Base-by-base conservation (phyloP, 2,888 invertebrate species). In the Hemaris fuciformis region DNA sequence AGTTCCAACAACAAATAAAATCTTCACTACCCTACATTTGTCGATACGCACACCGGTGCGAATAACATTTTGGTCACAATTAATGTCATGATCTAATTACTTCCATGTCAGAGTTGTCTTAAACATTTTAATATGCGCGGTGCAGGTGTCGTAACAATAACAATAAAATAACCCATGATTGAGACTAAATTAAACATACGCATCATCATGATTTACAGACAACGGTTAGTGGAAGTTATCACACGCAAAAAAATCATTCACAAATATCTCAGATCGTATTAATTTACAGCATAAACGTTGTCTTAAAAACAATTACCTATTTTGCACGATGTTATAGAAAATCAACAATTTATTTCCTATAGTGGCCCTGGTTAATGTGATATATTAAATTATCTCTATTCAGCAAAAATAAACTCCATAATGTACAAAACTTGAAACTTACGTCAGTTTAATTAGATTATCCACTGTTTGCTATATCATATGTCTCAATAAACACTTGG, bases 1-100 rank as follows among this genome's bases (percentile, higher is more conserved):
- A 53, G 23, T 25, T 72, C 74, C 74, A 84, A 85, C 85, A 80
- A 83, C 71, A 80, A 83, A 84, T 84, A 84, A 84, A 84, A 80
- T 84, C 69, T 84, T 74, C 67, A 75, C 73, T 74, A 76, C 73
- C 66, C 76, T 75, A 80, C 81, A 76, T 76, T 73, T 75, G 75
- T 75, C 72, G 77, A 75, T 73, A 79, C 60, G 68, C 70, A 77
- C 66, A 68, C 69, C 61, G 61, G 66, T 71, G 75, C 66, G 65
- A 69, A 68, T 74, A 77, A 76, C 73, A 72, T 66, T 74, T 79
- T 67, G 73, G 72, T 75, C 75, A 77, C 73, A 78, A 70, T 79
- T 77, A 75, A 80, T 83, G 84, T 85, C 85, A 86, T 85, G 82
- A 80, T 82, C 73, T 68, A 73, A 74, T 76, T 74, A 72, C 70